Evolutionary conservation across 1,140 invertebrate species (phyloP).

Genomic region (Eueides isabella): DNA sequence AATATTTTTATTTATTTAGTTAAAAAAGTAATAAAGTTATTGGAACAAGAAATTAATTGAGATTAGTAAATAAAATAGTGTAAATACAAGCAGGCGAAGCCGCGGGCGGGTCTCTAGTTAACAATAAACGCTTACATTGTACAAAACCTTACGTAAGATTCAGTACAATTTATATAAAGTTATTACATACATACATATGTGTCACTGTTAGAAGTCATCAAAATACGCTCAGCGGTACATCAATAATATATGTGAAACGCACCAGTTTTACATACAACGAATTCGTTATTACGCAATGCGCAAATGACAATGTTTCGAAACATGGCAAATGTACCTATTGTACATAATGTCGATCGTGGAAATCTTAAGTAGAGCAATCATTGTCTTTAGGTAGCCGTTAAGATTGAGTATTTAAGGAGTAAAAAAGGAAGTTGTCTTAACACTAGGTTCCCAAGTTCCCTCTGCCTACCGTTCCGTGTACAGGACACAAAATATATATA

Average conservation of each 20-base stretch:
- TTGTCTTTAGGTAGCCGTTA: background rate
- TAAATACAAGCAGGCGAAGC: too few relatives aligned
- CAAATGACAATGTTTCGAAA: constrained; percentile 36
- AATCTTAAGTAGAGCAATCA: constrained; percentile 22
- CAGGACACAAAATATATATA: too few relatives aligned
- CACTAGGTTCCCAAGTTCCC: too few relatives aligned
- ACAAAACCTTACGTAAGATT: constrained; percentile 2
- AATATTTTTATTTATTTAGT: too few relatives aligned
- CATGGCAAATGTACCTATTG: constrained; percentile 34
- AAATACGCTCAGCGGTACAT: constrained; percentile 26
- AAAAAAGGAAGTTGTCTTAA: too few relatives aligned
- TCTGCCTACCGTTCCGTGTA: too few relatives aligned
- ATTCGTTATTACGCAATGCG: constrained; percentile 26
- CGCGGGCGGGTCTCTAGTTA: too few relatives aligned
- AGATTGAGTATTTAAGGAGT: too few relatives aligned
- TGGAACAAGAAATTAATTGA: too few relatives aligned
- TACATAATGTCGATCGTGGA: constrained; percentile 18
- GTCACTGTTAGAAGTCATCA: constrained; percentile 25
- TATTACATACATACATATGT: background rate
- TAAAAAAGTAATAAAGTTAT: too few relatives aligned
- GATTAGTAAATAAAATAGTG: too few relatives aligned
- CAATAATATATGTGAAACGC: constrained; percentile 13
- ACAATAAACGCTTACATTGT: too few relatives aligned
- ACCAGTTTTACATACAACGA: constrained; percentile 31
- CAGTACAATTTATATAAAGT: constrained; percentile 3